Base-by-base conservation (phyloP, 2,797 vertebrate species). In the Gambusia yucatana region DNA sequence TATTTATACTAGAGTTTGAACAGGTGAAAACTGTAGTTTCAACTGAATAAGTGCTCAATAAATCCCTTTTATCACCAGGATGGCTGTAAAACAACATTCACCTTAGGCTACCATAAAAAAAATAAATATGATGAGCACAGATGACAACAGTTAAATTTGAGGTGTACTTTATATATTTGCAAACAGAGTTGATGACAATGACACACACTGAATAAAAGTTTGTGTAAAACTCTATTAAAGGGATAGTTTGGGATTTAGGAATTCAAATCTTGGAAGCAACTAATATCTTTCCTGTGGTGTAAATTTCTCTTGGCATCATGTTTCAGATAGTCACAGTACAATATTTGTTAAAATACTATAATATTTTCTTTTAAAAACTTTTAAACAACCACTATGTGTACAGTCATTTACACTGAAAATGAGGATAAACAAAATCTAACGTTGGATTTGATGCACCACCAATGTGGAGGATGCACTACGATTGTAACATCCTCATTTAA, bases 1-100 rank as follows among this genome's bases (percentile, higher is more conserved):
- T 48, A 36, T 76, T 65, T 48, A 50, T 25, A 65, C 20, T 48
- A 25, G 20, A 76, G 48, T 55, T 22, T 55, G 69, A 52, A 71
- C 36, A 55, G 48, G n/a, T 76, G 75, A 30, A 71, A 52, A 70
- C n/a, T 16, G 16, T 71, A 55, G 48, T 77, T 44, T 44, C 30
- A 28, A 57, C n/a, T 46, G 3, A 77, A n/a, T 44, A 52, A 77
- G 25, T 44, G 48, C n/a, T 57, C 28, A 46, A 25, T 17, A 61
- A 72, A 43, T 46, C 52, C 46, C 6, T 46, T 77, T 72, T 36
- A 36, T 46, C 41, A 20, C 36, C 11, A 1, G 6, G 20, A 6
- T 47, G 28, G 28, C 20, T n/a, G 13, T 16, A 59, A 77, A 11
- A 72, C 36, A 61, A 72, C 2, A 46, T 33, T 57, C 57, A 43